Conservation (phyloP, 2,797 vertebrate genomes). For the Coregonus sp. region DNA sequence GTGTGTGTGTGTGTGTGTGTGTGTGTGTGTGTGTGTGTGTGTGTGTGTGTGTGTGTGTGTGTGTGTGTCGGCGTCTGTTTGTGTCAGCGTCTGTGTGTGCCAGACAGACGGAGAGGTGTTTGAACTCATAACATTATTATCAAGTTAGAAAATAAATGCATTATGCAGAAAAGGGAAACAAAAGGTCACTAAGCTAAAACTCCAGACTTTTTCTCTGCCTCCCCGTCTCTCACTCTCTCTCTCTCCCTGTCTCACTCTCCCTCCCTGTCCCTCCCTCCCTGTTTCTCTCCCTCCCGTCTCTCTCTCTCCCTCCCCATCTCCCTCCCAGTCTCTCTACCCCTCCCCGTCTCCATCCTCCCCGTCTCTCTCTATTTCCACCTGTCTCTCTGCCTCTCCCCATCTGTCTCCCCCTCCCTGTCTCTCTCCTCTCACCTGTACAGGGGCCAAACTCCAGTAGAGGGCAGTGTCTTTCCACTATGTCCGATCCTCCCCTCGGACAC, state of each 20-base stretch:
- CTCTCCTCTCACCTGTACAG: neutral
- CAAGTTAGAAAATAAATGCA: neutral
- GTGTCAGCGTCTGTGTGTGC: neutral
- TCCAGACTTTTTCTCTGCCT: neutral
- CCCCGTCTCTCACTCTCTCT: too few species aligned
- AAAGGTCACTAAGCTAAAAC: neutral
- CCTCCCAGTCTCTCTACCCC: neutral
- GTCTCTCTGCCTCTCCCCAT: neutral
- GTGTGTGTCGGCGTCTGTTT: neutral
- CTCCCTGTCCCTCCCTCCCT: neutral
- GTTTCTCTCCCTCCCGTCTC: too few species aligned
- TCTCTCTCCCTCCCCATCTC: too few species aligned
- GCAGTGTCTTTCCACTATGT: constrained; percentile 4
- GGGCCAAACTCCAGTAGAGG: constrained; percentile 1
- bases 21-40: too few species aligned
- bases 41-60: too few species aligned
- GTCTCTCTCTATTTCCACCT: neutral
- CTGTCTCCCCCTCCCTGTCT: neutral
- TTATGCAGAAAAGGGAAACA: neutral
- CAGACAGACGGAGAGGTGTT: neutral
- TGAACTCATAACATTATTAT: constrained; percentile 3
- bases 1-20: too few species aligned
- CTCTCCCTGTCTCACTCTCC: too few species aligned
- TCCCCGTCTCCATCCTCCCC: neutral
- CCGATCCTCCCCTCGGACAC: neutral